Base-by-base conservation (phyloP, 1,140 invertebrate genomes). In the Vanessa tameamea region DNA sequence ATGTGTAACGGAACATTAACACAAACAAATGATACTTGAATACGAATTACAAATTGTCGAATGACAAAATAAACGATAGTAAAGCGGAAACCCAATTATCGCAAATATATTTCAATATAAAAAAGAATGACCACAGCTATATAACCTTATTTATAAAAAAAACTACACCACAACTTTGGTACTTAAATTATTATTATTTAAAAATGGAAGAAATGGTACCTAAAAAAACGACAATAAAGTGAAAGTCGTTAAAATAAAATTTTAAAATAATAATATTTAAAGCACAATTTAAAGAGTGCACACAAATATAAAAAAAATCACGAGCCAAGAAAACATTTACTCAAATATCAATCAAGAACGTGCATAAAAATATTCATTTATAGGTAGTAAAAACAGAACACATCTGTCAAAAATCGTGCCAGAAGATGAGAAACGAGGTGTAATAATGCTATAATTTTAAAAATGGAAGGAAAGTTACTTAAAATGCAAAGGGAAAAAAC, bases 381-480 rank as follows among this genome's bases (percentile, higher is more conserved):
- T 23, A 57, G 20, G 63, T 9, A 61, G 71, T 47, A 64, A 64
- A 68, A 68, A 74, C 59, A 48, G 64, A 68, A 73, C 71, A 64
- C 64, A 73, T 73, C 71, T 73, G 71, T 73, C 72, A 74, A 74
- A 64, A 74, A 69, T 61, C 66, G 73, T 69, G 57, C 47, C 69
- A 79, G 71, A 80, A 79, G 84, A 86, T 82, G 78, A 83, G 76
- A 75, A 72, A 80, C 80, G 79, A 86, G 76, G 79, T 80, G 74
- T 70, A 75, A 71, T 73, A 63, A 76, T 61, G 78, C 81, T 78
- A 87, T 84, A 89, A 83, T 87, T 88, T 81, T 85, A 82, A 89
- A 89, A 87, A 89, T 90, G 84, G 75, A 84, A 86, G 85, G 87
- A 91, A 91, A 91, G 89, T 86, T 80, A 82, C 78, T 86, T 87